Percentiles rank a stretch among this genome's conserved stretches.
Evolutionary conservation across 2,113 vertebrate genomes (phyloP).

Genomic region (Ageneiosus marmoratus): DNA sequence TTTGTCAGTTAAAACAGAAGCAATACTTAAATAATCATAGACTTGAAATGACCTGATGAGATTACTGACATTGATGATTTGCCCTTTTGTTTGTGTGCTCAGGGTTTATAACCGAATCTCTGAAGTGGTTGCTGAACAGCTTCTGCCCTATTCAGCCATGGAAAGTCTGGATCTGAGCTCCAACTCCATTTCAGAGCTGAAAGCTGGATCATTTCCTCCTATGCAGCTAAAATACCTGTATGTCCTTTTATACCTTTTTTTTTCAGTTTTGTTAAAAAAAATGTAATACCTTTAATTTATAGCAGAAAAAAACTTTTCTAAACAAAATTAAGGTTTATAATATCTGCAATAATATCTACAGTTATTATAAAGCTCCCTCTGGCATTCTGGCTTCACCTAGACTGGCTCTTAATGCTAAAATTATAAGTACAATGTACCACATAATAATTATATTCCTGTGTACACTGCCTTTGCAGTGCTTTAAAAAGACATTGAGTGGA

Average conservation of each 20-base stretch:
- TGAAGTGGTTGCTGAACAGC: conserved; percentile 65
- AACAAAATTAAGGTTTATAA: background rate
- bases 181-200: conserved; percentile 71
- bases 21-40: background rate
- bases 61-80: background rate
- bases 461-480: background rate
- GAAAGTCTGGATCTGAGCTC: conserved; percentile 73
- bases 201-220: conserved; percentile 69
- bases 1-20: background rate
- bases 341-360: background rate
- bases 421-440: background rate
- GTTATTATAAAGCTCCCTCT: background rate
- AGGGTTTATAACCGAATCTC: conserved; percentile 73
- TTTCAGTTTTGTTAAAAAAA: background rate
- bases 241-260: conserved; percentile 43
- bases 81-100: background rate
- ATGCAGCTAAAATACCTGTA: conserved; percentile 75
- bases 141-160: conserved; percentile 66
- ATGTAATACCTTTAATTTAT: background rate
- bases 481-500: background rate
- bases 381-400: background rate
- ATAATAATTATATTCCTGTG: background rate
- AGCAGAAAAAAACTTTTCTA: background rate
- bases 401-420: background rate
- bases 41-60: background rate